phyloP scores from a whole-genome alignment of 53 echinoderm and acorn worm species.

The Crossaster papposus region DNA sequence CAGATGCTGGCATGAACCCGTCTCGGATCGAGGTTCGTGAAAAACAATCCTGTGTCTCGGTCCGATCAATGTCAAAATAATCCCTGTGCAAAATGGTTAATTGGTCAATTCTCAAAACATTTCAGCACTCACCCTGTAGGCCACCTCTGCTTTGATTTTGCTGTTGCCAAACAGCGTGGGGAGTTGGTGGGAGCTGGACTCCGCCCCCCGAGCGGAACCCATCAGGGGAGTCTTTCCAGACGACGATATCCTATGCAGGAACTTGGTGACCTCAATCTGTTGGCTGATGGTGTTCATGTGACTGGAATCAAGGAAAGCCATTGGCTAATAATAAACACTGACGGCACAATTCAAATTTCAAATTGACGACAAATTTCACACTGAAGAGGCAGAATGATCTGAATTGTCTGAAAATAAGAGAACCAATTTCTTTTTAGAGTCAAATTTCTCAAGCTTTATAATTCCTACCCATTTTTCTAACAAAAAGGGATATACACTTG shows the following conservation, averaged over 20 bases:
- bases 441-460: too few relatives aligned
- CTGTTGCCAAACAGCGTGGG: constrained; percentile 92
- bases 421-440: too few relatives aligned
- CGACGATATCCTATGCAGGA: constrained; percentile 69
- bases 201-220: constrained; percentile 8
- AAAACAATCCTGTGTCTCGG: too few relatives aligned
- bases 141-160: constrained; percentile 90
- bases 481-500: too few relatives aligned
- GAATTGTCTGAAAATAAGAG: not conserved
- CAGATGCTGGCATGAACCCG: too few relatives aligned
- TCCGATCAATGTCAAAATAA: not conserved
- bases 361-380: not conserved
- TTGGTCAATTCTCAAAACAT: not conserved
- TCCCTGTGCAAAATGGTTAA: not conserved
- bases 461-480: too few relatives aligned
- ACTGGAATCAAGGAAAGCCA: constrained; percentile 54
- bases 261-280: constrained; percentile 96
- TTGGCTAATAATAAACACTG: not conserved
- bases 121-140: constrained; percentile 73
- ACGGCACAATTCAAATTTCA: not conserved
- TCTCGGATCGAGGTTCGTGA: too few relatives aligned
- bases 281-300: constrained; percentile 91
- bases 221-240: constrained; percentile 60
- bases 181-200: constrained; percentile 46
- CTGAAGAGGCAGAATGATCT: not conserved